Evolutionary conservation across 2,888 invertebrate species (phyloP), one percentile per base, ranked within the genome.

Genomic region (Eupeodes latifasciatus): DNA sequence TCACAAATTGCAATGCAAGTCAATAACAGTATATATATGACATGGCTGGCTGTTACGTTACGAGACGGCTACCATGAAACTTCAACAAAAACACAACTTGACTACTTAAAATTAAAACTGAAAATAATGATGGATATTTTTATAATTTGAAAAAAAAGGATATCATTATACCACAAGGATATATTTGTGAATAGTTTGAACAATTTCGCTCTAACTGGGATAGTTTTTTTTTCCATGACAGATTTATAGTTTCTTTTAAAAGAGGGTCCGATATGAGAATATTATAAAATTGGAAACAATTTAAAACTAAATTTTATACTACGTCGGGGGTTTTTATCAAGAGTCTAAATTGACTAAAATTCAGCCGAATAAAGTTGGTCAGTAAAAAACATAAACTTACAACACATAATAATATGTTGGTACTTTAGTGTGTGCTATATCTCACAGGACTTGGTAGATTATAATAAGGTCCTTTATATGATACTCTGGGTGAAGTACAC

Each of bases 1-100:
- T 71, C 40, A 11, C 40, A 55, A 67, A 67, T 67, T 67, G 67
- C 27, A 34, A 67, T 51, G 51, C 36, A 51, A 51, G 67, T 67
- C 36, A 67, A 51, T 67, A 34, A 10, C 9, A n/a, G 34, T 51
- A 40, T 40, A 40, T 40, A 5, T 40, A 40, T 40, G 40, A 40
- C 1, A 27, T 36, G 34, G 49, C 49, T 51, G 66, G n/a, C 16
- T 36, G 59, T 36, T 4, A 14, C 14, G 59, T 36, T 4, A 14
- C 14, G 9, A 59, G 59, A 36, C 0, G 59, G 34, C n/a, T 59
- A 34, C 34, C 59, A 59, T 36, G 14, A 59, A 59, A 34, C 14
- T 59, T 34, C 14, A 66, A 10, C 34, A 36, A 69, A 51, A 51
- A 49, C 53, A 16, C 11, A 69, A 53, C 36, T 36, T 14, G 27